A percentile compares a stretch with the other conserved stretches of the same genome.
Evolutionary conservation across 1,140 invertebrate species (phyloP).

Genomic region (Lepidostoma basale): DNA sequence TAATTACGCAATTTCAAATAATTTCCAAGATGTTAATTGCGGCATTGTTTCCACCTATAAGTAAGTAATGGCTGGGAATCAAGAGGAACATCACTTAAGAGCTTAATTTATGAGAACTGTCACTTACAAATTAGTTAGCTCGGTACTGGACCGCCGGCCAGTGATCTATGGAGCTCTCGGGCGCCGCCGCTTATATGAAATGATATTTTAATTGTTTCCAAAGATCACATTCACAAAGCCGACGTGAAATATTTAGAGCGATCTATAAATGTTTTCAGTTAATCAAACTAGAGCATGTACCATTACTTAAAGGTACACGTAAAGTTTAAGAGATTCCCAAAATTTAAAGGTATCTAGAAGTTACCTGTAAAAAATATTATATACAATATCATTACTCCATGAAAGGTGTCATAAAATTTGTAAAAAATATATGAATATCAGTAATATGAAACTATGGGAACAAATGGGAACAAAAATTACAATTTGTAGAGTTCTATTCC

Average conservation of each 20-base stretch:
- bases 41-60: conserved; percentile 42
- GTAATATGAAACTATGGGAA: too few relatives aligned
- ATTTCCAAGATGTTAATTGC: conserved; percentile 45
- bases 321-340: too few relatives aligned
- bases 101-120: conserved; percentile 45
- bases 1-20: conserved; percentile 43
- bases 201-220: conserved; percentile 40
- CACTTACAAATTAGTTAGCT: conserved; percentile 41
- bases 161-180: conserved; percentile 38
- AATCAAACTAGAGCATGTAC: too few relatives aligned
- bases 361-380: too few relatives aligned
- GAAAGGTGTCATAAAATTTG: too few relatives aligned
- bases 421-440: too few relatives aligned
- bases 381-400: too few relatives aligned
- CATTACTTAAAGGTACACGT: too few relatives aligned
- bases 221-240: not conserved
- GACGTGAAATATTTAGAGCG: not conserved
- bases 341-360: too few relatives aligned
- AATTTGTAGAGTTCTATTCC: too few relatives aligned
- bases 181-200: conserved; percentile 24
- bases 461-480: too few relatives aligned
- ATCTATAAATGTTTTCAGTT: too few relatives aligned
- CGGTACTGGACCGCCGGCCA: conserved; percentile 26
- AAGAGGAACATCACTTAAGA: conserved; percentile 37
- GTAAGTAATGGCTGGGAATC: conserved; percentile 42